Base-by-base conservation (phyloP, 2,113 vertebrate species). In the Paratilapia polleni region DNA sequence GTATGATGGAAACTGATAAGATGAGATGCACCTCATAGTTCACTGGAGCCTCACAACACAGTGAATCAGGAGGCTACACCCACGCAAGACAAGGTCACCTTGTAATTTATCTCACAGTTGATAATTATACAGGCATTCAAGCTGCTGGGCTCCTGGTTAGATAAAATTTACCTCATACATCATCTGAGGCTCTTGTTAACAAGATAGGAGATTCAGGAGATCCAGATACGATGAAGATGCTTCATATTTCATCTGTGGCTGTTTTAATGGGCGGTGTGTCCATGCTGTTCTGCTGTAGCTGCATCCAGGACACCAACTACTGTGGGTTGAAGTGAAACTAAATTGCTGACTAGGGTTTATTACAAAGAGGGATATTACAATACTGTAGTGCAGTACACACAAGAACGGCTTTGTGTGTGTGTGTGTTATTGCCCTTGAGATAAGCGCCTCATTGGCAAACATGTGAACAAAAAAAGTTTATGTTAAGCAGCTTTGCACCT, bases 241-340 rank as follows among this genome's bases (percentile, higher is more conserved):
- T 77, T 90, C 73, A 81, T 91, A 90, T 90, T 90, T 90, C 90
- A 89, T 77, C 47, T 26, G 60, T 19, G 15, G 81, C 70, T 61
- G 56, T 34, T 75, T 36, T 66, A 59, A 56, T 82, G 73, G 54
- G 60, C 1, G 4, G 60, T 56, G 58, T 86, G 80, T 87, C 80
- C 31, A 73, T 22, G 54, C 58, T n/a, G 57, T 24, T 38, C 73
- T 64, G 83, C 66, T 34, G 31, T 61, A 58, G 59, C 79, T 63
- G 59, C 82, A 14, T 74, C 78, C 68, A 61, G 73, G 77, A 80
- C 17, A 28, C 19, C 58, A 81, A 54, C 58, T 59, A 63, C 56
- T 73, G 26, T 52, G 4, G 56, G 75, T 77, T 54, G 78, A 64
- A 17, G 41, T 77, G 52, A 43, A 73, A 64, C 61, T 4, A 41